These are phyloP conservation scores for Psilanteris sp. DNA, from an alignment of 1,140 invertebrate genomes.

Conservation along the genomic window DNA sequence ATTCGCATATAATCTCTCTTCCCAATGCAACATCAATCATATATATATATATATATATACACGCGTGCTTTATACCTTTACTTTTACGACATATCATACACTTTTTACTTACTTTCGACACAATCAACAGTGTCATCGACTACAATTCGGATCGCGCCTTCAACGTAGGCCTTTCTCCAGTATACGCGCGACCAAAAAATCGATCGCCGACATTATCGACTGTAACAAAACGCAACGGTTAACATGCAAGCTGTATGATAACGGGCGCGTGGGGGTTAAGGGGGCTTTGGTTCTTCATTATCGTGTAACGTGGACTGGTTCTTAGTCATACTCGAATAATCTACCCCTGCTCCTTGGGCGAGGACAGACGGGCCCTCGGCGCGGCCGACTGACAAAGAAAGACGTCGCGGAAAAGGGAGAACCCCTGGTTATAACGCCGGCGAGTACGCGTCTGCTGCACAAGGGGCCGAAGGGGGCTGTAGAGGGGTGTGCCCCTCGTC, in stretches of 20 bases:
- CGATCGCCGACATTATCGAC: constrained; percentile 48
- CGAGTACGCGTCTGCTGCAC: constrained; percentile 61
- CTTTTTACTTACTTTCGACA: no score
- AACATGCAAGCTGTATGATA: constrained; percentile 37
- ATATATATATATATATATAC: no score
- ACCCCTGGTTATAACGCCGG: constrained; percentile 65
- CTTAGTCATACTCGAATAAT: constrained; percentile 67
- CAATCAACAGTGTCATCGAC: no score
- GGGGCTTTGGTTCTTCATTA: no score
- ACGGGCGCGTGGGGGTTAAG: no score
- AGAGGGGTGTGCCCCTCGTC: constrained; percentile 66
- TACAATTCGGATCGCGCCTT: no score
- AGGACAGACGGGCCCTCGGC: constrained; percentile 48
- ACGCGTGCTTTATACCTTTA: no score
- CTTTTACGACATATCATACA: no score
- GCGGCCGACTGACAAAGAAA: constrained; percentile 48
- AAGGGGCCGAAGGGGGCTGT: constrained; percentile 57
- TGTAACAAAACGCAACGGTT: constrained; percentile 30
- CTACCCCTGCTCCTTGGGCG: constrained; percentile 55
- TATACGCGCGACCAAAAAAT: no score
- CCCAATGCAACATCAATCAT: no score
- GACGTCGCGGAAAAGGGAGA: constrained; percentile 46
- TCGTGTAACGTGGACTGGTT: constrained; percentile 65
- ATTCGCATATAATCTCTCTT: no score
- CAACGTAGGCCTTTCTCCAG: no score